phyloP scores from a whole-genome alignment of 2,797 vertebrate genomes.

The Limosa lapponica region DNA sequence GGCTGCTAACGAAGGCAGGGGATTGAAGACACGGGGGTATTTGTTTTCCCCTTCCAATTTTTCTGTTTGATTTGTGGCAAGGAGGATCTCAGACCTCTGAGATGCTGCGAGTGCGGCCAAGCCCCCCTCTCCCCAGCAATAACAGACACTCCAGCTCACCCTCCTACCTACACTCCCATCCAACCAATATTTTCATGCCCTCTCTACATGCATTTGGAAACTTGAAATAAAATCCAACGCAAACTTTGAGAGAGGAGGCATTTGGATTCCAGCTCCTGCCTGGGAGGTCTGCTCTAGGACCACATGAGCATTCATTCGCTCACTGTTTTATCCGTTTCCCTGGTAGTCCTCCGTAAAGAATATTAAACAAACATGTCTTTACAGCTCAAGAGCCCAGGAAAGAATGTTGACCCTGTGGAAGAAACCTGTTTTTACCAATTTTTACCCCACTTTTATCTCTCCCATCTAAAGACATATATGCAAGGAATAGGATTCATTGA shows the following conservation, averaged over 20 bases:
- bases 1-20: neutral
- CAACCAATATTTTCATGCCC: conserved; percentile 37
- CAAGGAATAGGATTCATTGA: neutral
- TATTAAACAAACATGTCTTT: conserved; percentile 55
- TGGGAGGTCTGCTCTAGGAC: conserved; percentile 52
- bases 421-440: neutral
- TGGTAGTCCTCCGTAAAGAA: conserved; percentile 41
- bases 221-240: conserved; percentile 40
- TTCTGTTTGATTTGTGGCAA: neutral
- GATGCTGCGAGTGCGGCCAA: neutral
- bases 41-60: neutral
- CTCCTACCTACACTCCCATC: neutral
- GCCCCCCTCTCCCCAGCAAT: neutral
- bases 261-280: conserved; percentile 40
- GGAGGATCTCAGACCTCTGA: neutral
- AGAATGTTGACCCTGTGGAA: neutral
- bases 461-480: neutral
- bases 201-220: conserved; percentile 46
- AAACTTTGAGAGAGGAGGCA: conserved; percentile 50
- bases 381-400: conserved; percentile 5
- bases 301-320: conserved; percentile 38
- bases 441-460: neutral
- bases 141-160: neutral
- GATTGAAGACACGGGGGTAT: neutral
- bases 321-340: conserved; percentile 53